Percentiles rank a stretch among this genome's conserved stretches.
Evolutionary conservation across 2,113 vertebrate genomes (phyloP).

Genomic region (Pollachius pollachius): DNA sequence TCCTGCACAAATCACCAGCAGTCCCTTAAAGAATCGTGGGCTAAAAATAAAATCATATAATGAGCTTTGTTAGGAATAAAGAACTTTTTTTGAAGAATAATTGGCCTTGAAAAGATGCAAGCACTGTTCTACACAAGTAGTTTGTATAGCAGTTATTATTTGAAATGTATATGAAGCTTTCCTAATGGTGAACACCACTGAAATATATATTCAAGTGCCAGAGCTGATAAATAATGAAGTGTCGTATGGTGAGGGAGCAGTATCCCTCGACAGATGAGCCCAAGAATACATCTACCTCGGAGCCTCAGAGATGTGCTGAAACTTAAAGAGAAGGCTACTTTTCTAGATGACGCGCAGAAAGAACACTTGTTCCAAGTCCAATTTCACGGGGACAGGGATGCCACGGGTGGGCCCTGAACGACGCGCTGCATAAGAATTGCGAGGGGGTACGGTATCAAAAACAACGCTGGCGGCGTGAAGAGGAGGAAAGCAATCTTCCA

Average conservation of each 20-base stretch:
- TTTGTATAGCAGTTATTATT: no score
- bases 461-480: slow-evolving; percentile 6
- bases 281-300: slow-evolving; percentile 18
- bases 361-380: slow-evolving; percentile 34
- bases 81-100: no score
- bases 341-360: slow-evolving; percentile 21
- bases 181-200: no score
- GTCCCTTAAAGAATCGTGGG: no score
- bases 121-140: no score
- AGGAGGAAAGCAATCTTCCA: slow-evolving; percentile 31
- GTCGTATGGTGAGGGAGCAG: slow-evolving; percentile 13
- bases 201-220: no score
- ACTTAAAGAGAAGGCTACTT: slow-evolving; percentile 8
- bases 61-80: no score
- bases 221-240: no score
- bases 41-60: no score
- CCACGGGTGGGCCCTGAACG: slow-evolving; percentile 37
- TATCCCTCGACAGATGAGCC: slow-evolving; percentile 13
- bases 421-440: slow-evolving; percentile 40
- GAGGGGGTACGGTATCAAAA: slow-evolving; percentile 34
- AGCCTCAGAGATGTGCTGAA: not conserved
- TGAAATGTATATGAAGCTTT: no score
- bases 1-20: no score
- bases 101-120: no score
- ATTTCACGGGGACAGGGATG: slow-evolving; percentile 35